Percentiles rank a stretch among this genome's conserved stretches.
These are phyloP conservation scores for Centropus unirufus DNA, from an alignment of 2,113 vertebrate genomes.

Conservation along the genomic window DNA sequence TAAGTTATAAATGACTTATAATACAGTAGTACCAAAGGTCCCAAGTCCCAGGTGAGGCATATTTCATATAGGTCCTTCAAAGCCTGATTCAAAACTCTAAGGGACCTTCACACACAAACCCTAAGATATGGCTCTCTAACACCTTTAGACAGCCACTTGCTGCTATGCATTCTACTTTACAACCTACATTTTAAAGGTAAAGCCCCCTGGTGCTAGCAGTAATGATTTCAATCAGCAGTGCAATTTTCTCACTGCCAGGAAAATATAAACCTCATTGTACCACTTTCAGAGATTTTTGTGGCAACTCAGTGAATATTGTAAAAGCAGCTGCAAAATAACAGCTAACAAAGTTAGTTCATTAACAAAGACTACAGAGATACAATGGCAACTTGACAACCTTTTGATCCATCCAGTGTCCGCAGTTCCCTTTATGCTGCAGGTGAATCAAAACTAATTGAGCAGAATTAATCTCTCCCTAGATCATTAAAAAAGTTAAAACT, in stretches of 20 bases:
- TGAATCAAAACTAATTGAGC: conserved; percentile 56
- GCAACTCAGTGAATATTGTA: neutral
- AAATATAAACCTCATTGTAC: conserved; percentile 20
- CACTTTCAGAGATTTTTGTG: neutral
- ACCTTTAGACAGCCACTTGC: neutral
- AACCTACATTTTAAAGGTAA: conserved; percentile 11
- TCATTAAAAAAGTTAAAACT: conserved; percentile 3
- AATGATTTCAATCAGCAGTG: conserved; percentile 12
- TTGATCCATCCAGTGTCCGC: conserved; percentile 12
- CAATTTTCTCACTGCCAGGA: neutral
- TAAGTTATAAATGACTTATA: neutral
- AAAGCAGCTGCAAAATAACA: conserved; percentile 56
- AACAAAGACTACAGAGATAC: conserved; percentile 27
- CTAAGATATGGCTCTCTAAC: neutral
- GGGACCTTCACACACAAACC: neutral
- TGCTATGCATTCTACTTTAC: neutral
- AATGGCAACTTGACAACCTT: conserved; percentile 43
- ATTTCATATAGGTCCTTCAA: neutral
- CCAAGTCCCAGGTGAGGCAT: neutral
- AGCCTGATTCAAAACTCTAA: neutral
- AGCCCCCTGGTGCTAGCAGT: neutral
- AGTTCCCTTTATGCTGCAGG: conserved; percentile 27
- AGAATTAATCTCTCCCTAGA: conserved; percentile 40
- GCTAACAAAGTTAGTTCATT: neutral
- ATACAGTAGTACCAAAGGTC: neutral